phyloP scores from a whole-genome alignment of 2,113 vertebrate genomes.

The Micronisus gabar region DNA sequence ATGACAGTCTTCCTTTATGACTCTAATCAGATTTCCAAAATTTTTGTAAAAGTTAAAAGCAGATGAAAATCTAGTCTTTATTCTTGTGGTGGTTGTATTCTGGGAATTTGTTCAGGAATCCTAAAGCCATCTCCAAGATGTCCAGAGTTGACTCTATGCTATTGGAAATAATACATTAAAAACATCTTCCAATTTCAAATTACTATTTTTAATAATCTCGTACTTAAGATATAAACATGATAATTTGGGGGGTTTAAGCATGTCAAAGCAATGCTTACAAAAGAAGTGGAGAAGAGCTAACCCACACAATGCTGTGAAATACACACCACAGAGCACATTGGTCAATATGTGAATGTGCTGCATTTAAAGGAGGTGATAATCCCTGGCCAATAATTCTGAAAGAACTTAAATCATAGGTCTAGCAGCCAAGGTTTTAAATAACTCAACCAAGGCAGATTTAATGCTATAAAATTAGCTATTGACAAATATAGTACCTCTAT shows the following conservation, averaged over 20 bases:
- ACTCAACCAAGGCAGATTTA: not conserved
- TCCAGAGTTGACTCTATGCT: not conserved
- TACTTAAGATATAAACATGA: not conserved
- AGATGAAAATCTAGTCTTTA: not conserved
- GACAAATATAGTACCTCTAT: not conserved
- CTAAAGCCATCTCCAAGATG: not conserved
- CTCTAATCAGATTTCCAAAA: not conserved
- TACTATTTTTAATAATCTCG: not conserved
- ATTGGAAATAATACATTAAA: not conserved
- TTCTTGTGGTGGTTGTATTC: not conserved
- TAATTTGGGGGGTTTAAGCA: not conserved
- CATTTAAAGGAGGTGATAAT: not conserved
- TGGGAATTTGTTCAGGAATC: not conserved
- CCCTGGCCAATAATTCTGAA: not conserved
- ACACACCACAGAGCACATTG: not conserved
- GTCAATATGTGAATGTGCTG: not conserved
- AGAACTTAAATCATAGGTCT: not conserved
- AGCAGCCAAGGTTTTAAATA: not conserved
- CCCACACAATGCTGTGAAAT: not conserved
- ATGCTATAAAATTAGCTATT: not conserved
- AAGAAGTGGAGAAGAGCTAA: not conserved
- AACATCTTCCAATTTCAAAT: not conserved
- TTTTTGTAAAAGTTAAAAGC: not conserved
- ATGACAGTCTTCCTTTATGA: not conserved
- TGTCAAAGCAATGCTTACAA: not conserved